Base-by-base conservation (phyloP, 2,113 vertebrate species). In the Seriola aureovittata region DNA sequence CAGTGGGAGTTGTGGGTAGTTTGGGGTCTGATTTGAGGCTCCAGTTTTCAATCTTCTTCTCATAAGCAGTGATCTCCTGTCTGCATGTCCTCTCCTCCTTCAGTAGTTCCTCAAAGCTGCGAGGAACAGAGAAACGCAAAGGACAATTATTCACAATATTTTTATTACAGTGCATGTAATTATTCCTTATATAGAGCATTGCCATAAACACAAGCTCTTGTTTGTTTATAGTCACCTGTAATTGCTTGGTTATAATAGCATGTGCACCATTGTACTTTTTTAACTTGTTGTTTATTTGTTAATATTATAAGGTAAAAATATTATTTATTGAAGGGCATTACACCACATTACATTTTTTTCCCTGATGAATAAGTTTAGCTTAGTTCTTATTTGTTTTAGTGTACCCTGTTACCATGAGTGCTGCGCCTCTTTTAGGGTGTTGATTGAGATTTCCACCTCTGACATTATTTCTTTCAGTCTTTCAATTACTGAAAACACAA, bases 391-490 rank as follows among this genome's bases (percentile, higher is more conserved):
- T 44, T 55, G 46, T 52, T 69, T 69, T 10, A 16, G 14, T 71
- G 32, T 36, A 21, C 57, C 9, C 8, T 52, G 90, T 88, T 96
- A 99, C 97, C 94, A 93, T 82, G 92, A 91, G 11, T 94, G 93
- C 77, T 97, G 96, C 9, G 97, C 93, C 92, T 97, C 95, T 93
- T 98, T 99, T 79, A 99, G 95, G 78, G 85, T 78, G 80, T 78
- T 96, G 74, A 99, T 96, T 63, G 96, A 94, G 79, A 91, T 96
- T 95, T 99, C 98, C 90, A 95, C 93, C 90, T 97, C 97, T 81
- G 95, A 96, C 97, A 98, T 97, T 87, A 96, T 95, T 93, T 97
- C 95, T 92, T 96, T 95, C 34, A 99, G 94, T 88, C 93, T 96
- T 82, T 96, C 95, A 89, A 99, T 94, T 94, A 97, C 98, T 99